These are phyloP conservation scores for Hoplostethus atlanticus DNA, from an alignment of 2,797 vertebrate genomes.

Conservation along the genomic window DNA sequence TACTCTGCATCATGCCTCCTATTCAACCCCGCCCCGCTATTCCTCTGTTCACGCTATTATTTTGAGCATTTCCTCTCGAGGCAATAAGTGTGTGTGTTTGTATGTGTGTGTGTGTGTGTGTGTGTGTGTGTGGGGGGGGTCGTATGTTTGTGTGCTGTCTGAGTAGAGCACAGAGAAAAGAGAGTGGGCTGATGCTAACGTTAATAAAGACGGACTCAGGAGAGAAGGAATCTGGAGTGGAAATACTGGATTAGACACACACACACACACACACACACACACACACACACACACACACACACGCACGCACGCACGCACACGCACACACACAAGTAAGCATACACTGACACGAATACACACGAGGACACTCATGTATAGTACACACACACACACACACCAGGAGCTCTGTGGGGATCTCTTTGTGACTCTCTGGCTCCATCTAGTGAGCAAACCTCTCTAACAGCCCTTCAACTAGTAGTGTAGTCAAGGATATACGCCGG, in stretches of 20 bases:
- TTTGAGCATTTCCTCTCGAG: slow-evolving; percentile 34
- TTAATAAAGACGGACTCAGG: slow-evolving; percentile 21
- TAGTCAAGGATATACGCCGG: too few relatives aligned
- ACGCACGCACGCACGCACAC: background rate
- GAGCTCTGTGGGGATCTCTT: background rate
- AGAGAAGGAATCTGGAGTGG: slow-evolving; percentile 13
- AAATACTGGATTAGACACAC: slow-evolving; percentile 20
- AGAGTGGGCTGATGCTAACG: slow-evolving; percentile 6
- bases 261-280: background rate
- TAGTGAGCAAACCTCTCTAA: slow-evolving; percentile 50
- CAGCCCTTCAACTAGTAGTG: background rate
- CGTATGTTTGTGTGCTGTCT: slow-evolving; percentile 12
- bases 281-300: background rate
- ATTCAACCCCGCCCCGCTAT: background rate
- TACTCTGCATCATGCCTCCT: background rate
- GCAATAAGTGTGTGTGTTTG: slow-evolving; percentile 29
- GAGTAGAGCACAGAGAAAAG: slow-evolving; percentile 10
- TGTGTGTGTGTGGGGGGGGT: slow-evolving; percentile 6
- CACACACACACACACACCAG: slow-evolving; percentile 6
- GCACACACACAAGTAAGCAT: slow-evolving; percentile 13
- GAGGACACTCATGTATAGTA: background rate
- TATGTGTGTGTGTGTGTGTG: slow-evolving; percentile 12
- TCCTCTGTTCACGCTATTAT: slow-evolving; percentile 41
- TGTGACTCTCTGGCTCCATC: slow-evolving; percentile 71
- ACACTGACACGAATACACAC: background rate